Evolutionary conservation across 2,797 vertebrate genomes (phyloP), one percentile per base, ranked within the genome.

Genomic region (Vultur gryphus): DNA sequence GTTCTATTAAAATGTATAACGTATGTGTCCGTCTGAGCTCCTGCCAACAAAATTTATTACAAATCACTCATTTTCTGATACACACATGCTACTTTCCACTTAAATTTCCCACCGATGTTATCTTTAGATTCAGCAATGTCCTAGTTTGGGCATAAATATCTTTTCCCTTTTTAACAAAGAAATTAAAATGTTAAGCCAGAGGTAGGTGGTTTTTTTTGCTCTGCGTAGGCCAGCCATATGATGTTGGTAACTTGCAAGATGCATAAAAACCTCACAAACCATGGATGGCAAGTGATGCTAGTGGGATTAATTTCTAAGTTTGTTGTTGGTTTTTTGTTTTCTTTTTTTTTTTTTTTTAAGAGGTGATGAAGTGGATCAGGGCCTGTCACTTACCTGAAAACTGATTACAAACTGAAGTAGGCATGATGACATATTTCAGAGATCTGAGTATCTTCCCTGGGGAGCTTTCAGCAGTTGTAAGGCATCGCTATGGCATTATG

Each of bases 41-140:
- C 92, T 97, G 96, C 96, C 94, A 98, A 97, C 70, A 96, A 83
- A 96, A 95, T 95, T 92, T 93, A 94, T 95, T 96, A 97, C 87
- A 89, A 97, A 95, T 97, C 89, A 93, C 88, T 96, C 62, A 31
- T 96, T 95, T 97, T 95, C 91, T 97, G 93, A 98, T 92, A 97
- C 97, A 95, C 87, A 96, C 16, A 70, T 91, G 75, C 83, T 92
- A 70, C 86, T 97, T 97, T 95, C 88, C 72, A 90, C 84, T 97
- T 95, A 91, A 85, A 92, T 97, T 98, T 97, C 96, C 91, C 84
- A 96, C 90, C 97, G 95, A 97, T 93, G 86, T 95, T 96, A 87
- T 93, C 85, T 97, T 97, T 71, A 93, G 80, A 94, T 95, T 96
- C 93, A 97, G 77, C 62, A 89, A 79, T 97, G 86, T 90, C 95